Evolutionary conservation across 2,888 invertebrate species (phyloP), one percentile per base, ranked within the genome.

Genomic region (Balanococcus diminutus): DNA sequence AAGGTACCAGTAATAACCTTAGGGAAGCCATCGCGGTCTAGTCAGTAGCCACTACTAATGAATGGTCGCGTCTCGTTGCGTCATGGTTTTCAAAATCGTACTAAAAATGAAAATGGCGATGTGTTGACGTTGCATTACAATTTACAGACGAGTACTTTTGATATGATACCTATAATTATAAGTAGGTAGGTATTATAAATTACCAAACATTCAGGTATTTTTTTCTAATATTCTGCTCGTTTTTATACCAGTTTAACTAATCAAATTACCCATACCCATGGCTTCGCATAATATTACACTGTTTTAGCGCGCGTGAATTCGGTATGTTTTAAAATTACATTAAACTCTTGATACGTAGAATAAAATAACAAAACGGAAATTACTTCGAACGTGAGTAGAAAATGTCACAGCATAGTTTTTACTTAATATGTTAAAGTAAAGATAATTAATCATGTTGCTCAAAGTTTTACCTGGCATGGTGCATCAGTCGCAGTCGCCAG

Each of bases 361-460:
- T 81, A 81, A 81, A 56, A 56, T 83, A 83, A 83, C 75, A 75
- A 84, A 84, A 75, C 84, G 84, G 84, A 84, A 84, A 84, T 84
- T 84, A 84, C 84, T 84, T 84, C 19, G 84, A 75, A 84, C 84
- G 84, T 84, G 84, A 72, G 84, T 42, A 39, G 75, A 84, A 84
- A 75, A 72, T 75, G 84, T 84, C 75, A 42, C 84, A 39, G 42
- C 75, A 39, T 46, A 84, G 25, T 75, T 84, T 84, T 84, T 84
- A 39, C 75, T 84, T 84, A 84, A 84, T 75, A 75, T 31, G 84
- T 39, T 84, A 67, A 84, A 84, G 72, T 84, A 75, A 84, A 75
- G 75, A 84, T 84, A 84, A 84, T 84, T 84, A 84, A 84, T 84
- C 84, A 84, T 84, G 84, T 75, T 39, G 75, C 75, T 75, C 72